These are phyloP conservation scores for Machaerirhynchus nigripectus DNA, from an alignment of 2,113 vertebrate species.

Conservation along the genomic window DNA sequence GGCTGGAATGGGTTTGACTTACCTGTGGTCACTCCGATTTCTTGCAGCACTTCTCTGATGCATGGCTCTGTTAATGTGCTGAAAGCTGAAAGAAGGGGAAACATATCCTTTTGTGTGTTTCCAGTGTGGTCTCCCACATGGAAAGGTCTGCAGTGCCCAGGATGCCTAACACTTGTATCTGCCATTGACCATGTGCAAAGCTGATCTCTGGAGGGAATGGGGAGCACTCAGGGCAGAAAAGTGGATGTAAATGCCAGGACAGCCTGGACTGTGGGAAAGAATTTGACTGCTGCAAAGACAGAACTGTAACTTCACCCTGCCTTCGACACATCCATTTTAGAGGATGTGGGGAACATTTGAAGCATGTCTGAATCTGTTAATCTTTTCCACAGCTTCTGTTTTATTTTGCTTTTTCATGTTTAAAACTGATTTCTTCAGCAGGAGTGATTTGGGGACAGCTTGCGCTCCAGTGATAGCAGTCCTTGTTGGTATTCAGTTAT, in stretches of 20 bases:
- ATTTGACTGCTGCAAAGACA: not conserved
- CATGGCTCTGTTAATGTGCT: not conserved
- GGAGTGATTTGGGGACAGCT: not conserved
- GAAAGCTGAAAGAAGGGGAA: not conserved
- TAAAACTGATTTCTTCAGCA: not conserved
- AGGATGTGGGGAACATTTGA: not conserved
- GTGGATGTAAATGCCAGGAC: accelerated
- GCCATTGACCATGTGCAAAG: not conserved
- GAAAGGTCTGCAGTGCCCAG: not conserved
- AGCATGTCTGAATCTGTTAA: not conserved
- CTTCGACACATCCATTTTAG: not conserved
- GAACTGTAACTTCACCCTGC: not conserved
- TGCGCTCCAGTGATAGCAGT: not conserved
- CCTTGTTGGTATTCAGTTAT: not conserved
- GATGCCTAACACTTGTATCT: not conserved
- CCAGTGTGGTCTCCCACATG: not conserved
- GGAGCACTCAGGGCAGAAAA: not conserved
- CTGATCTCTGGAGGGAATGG: not conserved
- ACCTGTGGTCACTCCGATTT: not conserved
- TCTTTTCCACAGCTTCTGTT: not conserved
- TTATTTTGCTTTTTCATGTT: not conserved
- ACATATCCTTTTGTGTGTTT: not conserved
- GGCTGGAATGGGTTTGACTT: not conserved
- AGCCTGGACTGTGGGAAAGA: not conserved
- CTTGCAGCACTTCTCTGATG: not conserved